Percentiles rank a stretch among this genome's conserved stretches.
Conservation (phyloP, 2,113 vertebrate genomes). For the Ramphastos sulfuratus region DNA sequence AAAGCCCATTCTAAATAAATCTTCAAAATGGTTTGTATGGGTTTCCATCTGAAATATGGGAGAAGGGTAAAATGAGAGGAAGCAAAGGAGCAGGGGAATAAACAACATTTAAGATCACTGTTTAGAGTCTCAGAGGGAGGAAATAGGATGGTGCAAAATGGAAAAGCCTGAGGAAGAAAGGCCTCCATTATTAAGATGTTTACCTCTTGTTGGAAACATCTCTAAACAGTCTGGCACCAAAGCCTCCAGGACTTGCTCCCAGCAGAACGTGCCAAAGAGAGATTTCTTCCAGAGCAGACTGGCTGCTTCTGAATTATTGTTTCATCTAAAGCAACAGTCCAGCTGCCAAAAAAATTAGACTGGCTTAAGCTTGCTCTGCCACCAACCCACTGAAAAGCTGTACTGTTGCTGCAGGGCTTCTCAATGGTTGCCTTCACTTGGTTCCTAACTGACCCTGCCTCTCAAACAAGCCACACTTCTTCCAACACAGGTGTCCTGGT, state of each 20-base stretch:
- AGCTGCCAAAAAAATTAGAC: not conserved
- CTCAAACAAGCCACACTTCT: not conserved
- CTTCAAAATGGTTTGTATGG: not conserved
- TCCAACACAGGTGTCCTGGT: not conserved
- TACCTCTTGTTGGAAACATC: constrained; percentile 23
- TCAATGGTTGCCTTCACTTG: not conserved
- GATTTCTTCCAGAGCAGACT: constrained; percentile 29
- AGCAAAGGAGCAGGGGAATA: constrained; percentile 9
- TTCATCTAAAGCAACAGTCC: constrained; percentile 9
- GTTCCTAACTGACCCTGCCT: not conserved
- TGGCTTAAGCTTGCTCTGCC: not conserved
- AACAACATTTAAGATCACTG: not conserved
- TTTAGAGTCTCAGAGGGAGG: not conserved
- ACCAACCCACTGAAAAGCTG: not conserved
- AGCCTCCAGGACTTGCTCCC: not conserved
- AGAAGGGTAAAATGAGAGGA: not conserved
- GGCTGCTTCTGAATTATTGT: constrained; percentile 20
- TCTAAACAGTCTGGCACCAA: constrained; percentile 15
- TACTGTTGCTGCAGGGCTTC: not conserved
- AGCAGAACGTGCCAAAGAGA: not conserved
- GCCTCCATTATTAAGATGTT: constrained; percentile 26
- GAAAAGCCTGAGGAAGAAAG: constrained; percentile 9
- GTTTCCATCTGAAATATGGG: not conserved
- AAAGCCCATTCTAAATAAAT: constrained; percentile 29
- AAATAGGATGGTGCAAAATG: not conserved